Conservation (phyloP, 1,140 invertebrate genomes). For the Ceratosolen fusciceps region DNA sequence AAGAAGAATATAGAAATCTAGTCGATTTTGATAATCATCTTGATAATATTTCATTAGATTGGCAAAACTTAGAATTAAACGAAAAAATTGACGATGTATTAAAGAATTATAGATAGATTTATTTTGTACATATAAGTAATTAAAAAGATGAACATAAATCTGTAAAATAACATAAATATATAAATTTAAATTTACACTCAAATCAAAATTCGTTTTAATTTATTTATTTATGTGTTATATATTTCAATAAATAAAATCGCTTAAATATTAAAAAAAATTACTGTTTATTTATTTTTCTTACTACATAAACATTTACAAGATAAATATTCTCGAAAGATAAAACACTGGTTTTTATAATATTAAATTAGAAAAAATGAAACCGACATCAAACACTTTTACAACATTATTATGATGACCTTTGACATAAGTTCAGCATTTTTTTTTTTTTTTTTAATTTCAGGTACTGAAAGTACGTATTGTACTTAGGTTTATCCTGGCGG, state of each 20-base stretch:
- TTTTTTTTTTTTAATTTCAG: constrained; percentile 36
- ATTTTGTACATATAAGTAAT: constrained; percentile 36
- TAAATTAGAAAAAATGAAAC: constrained; percentile 9
- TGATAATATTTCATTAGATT: constrained; percentile 86
- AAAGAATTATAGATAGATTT: constrained; percentile 52
- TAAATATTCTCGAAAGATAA: constrained; percentile 30
- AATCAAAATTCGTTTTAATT: too few relatives aligned
- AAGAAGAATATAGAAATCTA: constrained; percentile 79
- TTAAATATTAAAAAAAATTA: constrained; percentile 11
- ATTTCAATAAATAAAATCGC: constrained; percentile 3
- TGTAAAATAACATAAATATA: background rate
- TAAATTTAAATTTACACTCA: too few relatives aligned
- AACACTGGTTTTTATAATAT: background rate
- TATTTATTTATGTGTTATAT: too few relatives aligned
- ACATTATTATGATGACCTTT: constrained; percentile 6
- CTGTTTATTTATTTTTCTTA: constrained; percentile 43
- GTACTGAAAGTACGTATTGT: constrained; percentile 41
- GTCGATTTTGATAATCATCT: constrained; percentile 94
- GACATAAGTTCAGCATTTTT: background rate
- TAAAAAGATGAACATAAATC: too few relatives aligned
- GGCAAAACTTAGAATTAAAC: constrained; percentile 83
- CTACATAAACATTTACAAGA: constrained; percentile 34
- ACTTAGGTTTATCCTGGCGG: background rate
- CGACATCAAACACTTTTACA: too few relatives aligned
- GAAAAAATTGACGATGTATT: constrained; percentile 70